Percentiles rank a stretch among this genome's conserved stretches.
These are phyloP conservation scores for Podarcis siculus DNA, from an alignment of 2,797 vertebrate species.

Conservation along the genomic window DNA sequence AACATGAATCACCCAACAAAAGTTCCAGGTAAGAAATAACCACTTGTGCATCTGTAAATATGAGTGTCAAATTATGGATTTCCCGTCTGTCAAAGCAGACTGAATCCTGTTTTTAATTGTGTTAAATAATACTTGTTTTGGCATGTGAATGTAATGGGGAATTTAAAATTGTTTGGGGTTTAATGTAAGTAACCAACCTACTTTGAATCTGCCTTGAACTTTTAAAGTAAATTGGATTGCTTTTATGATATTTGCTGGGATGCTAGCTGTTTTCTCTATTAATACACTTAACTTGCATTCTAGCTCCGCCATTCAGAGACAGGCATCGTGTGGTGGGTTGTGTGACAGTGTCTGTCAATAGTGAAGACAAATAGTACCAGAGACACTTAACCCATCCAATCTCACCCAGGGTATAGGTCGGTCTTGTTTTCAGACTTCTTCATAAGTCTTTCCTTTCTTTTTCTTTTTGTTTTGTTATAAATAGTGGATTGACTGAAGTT, in stretches of 20 bases:
- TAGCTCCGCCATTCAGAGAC: conserved; percentile 88
- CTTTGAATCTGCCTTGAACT: conserved; percentile 73
- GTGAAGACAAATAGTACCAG: conserved; percentile 90
- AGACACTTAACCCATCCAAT: conserved; percentile 88
- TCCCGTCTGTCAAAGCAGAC: conserved; percentile 53
- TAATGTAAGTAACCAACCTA: conserved; percentile 76
- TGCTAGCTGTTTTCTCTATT: conserved; percentile 88
- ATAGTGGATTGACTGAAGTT: conserved; percentile 83
- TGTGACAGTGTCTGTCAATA: conserved; percentile 89
- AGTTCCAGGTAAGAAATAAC: conserved; percentile 58
- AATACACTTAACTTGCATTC: conserved; percentile 90
- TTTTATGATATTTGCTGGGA: conserved; percentile 85
- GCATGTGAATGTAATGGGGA: conserved; percentile 74
- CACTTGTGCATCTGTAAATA: conserved; percentile 50
- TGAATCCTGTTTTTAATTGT: conserved; percentile 57
- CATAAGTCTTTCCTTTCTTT: conserved; percentile 80
- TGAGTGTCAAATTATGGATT: conserved; percentile 47
- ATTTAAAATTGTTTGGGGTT: conserved; percentile 73
- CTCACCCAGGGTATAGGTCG: conserved; percentile 89
- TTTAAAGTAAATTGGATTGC: conserved; percentile 81
- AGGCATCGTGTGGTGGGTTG: conserved; percentile 88
- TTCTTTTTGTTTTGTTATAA: conserved; percentile 71
- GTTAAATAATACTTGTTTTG: conserved; percentile 69
- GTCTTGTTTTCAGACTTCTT: conserved; percentile 87
- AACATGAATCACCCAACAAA: conserved; percentile 69